Base-by-base conservation (phyloP, 64 coral and sea anemone species). In the Pocillopora damicornis region DNA sequence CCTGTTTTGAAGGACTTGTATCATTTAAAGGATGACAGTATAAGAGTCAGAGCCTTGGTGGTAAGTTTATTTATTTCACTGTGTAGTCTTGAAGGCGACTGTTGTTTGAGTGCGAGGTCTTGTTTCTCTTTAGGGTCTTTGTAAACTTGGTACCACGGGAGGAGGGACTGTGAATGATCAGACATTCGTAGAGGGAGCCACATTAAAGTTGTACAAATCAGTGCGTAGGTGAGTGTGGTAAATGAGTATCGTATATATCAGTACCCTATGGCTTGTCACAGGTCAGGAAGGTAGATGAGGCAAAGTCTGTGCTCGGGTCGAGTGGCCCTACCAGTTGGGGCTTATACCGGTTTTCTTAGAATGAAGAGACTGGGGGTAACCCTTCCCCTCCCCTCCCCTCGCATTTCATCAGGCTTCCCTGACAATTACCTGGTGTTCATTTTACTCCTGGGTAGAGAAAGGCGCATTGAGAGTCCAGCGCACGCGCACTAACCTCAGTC, bases 181-280 rank as follows among this genome's bases (percentile, higher is more conserved):
- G n/a, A 90, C 88, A 14, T 94, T 87, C 69, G 82, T 74, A 22
- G 88, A 94, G 66, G 92, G 88, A 58, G 88, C 92, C 5, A 87
- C 81, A n/a, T 80, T 94, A 17, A 94, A 94, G 37, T 83, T 94
- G n/a, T 94, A 94, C 37, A 90, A 94, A 75, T 94, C 92, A 57
- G 88, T 77, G 25, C 74, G 88, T 81, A 90, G 82, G 92, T 90
- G 86, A 56, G 82, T 78, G 14, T 42, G 11, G 4, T 78, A 58
- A 9, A 57, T 61, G 15, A 58, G 11, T 13, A 20, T 26, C 60
- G 30, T 26, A 60, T 11, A 4, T 82, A 61, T 64, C 61, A 61
- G 76, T 9, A 13, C 18, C 0, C 4, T 5, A 37, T 9, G 38
- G 56, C 35, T 15, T 38, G 42, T 51, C 42, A 51, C 42, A 51